Conservation (phyloP, 2,888 invertebrate species). For the Caenorhabditis parvicauda region DNA sequence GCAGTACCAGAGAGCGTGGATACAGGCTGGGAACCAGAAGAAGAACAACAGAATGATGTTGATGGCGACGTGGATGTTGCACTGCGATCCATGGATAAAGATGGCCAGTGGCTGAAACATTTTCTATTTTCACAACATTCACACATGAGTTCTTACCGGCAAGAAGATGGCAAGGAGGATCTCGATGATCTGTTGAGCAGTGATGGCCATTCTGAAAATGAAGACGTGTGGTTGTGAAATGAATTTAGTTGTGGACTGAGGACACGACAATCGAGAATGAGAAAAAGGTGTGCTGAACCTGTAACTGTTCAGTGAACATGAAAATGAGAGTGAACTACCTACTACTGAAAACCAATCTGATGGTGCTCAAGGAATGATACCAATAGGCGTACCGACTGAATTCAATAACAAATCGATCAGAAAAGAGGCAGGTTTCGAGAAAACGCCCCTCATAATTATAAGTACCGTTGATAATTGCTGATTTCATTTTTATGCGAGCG, state of each 20-base stretch:
- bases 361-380: too few relatives aligned
- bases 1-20: conserved; percentile 57
- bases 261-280: too few relatives aligned
- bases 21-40: conserved; percentile 49
- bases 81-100: conserved; percentile 55
- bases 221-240: neutral
- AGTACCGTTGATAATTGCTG: too few relatives aligned
- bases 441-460: too few relatives aligned
- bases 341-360: too few relatives aligned
- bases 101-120: conserved; percentile 50
- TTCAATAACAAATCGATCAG: too few relatives aligned
- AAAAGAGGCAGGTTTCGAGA: too few relatives aligned
- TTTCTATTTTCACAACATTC: neutral
- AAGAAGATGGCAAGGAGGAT: conserved; percentile 57
- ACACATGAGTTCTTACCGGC: conserved; percentile 36
- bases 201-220: conserved; percentile 44
- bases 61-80: conserved; percentile 54
- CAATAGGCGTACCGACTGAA: too few relatives aligned
- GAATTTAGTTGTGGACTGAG: neutral
- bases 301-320: too few relatives aligned
- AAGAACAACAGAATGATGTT: conserved; percentile 55
- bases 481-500: too few relatives aligned
- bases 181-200: conserved; percentile 58
- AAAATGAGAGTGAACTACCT: too few relatives aligned
- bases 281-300: too few relatives aligned